phyloP scores from a whole-genome alignment of 2,797 vertebrate species.

The Ceryle rudis region DNA sequence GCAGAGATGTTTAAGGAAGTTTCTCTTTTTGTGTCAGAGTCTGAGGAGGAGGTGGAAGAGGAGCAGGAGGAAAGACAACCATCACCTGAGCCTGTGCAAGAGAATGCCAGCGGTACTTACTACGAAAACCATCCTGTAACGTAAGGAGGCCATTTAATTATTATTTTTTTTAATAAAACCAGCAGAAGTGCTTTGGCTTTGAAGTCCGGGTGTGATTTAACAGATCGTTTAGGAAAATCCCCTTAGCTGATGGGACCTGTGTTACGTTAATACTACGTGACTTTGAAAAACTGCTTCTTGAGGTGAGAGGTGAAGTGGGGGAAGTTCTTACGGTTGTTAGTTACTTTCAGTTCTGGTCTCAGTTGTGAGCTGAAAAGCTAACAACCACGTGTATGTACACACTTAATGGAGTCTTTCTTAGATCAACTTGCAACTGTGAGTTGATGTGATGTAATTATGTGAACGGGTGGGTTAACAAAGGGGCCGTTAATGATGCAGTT shows the following conservation, averaged over 20 bases:
- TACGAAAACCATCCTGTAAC: constrained; percentile 91
- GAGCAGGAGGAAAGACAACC: constrained; percentile 91
- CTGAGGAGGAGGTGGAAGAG: constrained; percentile 96
- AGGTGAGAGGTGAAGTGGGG: not conserved
- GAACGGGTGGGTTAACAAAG: not conserved
- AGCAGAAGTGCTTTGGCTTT: not conserved
- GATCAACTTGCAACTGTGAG: accelerated
- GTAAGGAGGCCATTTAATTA: constrained; percentile 75
- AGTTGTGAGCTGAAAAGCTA: not conserved
- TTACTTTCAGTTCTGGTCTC: not conserved
- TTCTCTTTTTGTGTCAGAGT: constrained; percentile 82
- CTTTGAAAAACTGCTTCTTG: not conserved
- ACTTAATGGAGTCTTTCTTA: not conserved
- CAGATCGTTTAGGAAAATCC: not conserved
- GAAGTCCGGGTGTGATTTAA: not conserved
- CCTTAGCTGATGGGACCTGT: not conserved
- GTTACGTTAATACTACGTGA: accelerated
- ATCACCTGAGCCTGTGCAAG: constrained; percentile 92
- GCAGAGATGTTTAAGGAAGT: not conserved
- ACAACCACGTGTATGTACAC: accelerated
- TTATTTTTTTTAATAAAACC: not conserved
- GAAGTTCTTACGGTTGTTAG: not conserved
- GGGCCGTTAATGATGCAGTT: not conserved
- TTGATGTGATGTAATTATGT: not conserved
- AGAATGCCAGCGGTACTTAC: constrained; percentile 88